Percentiles rank a stretch among this genome's conserved stretches.
Conservation (phyloP, 2,113 vertebrate species). For the Camelus bactrianus region DNA sequence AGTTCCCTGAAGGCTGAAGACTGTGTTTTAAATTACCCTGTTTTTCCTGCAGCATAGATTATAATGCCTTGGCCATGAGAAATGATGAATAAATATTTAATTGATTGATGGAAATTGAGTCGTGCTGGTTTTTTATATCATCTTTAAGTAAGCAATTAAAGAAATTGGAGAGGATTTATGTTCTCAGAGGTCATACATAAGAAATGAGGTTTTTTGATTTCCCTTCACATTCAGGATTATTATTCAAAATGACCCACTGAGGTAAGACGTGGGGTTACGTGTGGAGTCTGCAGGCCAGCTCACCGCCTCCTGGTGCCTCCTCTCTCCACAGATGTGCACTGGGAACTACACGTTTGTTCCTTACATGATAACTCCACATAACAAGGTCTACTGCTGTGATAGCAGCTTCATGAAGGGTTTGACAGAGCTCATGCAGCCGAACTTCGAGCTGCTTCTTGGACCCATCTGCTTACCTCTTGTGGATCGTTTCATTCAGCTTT, state of each 20-base stretch:
- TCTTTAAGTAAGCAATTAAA: background rate
- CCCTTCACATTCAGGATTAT: background rate
- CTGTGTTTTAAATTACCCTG: background rate
- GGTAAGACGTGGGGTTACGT: accelerated
- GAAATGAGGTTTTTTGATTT: constrained; percentile 30
- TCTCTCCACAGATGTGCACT: constrained; percentile 93
- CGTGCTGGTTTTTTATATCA: background rate
- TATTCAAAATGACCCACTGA: background rate
- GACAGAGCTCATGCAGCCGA: constrained; percentile 97
- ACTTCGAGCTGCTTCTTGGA: constrained; percentile 96
- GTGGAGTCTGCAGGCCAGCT: background rate
- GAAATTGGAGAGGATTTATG: background rate
- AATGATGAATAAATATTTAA: constrained; percentile 29
- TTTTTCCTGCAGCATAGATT: background rate
- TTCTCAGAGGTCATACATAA: constrained; percentile 8
- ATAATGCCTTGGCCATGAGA: background rate
- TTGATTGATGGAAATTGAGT: background rate
- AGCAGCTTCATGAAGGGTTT: constrained; percentile 97
- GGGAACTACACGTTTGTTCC: constrained; percentile 98
- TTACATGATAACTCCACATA: constrained; percentile 98
- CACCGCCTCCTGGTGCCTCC: background rate
- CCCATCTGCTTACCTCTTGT: constrained; percentile 97
- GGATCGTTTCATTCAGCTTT: constrained; percentile 96
- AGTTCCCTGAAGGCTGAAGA: background rate
- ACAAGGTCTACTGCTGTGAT: constrained; percentile 98